A percentile compares a stretch with the other conserved stretches of the same genome.
Evolutionary conservation across 53 echinoderm and acorn worm genomes (phyloP).

Genomic region (Glandiceps talaboti): DNA sequence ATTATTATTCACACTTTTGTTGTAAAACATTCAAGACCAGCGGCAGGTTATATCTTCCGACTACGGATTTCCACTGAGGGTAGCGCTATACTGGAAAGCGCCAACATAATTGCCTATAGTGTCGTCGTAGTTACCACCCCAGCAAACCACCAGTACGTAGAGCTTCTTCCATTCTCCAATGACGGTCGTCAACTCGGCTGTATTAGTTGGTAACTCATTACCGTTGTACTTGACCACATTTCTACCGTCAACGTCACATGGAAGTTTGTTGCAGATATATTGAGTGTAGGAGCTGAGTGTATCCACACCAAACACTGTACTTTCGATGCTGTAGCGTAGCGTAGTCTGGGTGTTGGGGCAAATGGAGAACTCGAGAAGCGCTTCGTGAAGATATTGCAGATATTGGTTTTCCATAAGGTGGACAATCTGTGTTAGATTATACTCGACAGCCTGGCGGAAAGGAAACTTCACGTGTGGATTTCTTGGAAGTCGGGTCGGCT

Average conservation of each 20-base stretch:
- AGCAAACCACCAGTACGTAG: slow-evolving; percentile 30
- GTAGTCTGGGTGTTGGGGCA: slow-evolving; percentile 13
- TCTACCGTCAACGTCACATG: slow-evolving; percentile 18
- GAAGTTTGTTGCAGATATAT: slow-evolving; percentile 11
- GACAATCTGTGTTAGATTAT: slow-evolving; percentile 17
- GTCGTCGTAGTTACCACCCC: slow-evolving; percentile 19
- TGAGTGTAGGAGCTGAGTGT: slow-evolving; percentile 13
- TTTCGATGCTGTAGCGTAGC: slow-evolving; percentile 1
- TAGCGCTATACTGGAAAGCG: slow-evolving; percentile 9
- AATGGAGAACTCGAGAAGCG: slow-evolving; percentile 12
- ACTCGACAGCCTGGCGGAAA: no score
- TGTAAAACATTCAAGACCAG: no score
- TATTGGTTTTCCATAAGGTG: background rate
- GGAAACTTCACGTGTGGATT: no score
- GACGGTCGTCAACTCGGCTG: slow-evolving; percentile 4
- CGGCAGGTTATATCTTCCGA: no score
- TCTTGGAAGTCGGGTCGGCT: no score
- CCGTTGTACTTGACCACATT: slow-evolving; percentile 18
- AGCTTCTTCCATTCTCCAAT: slow-evolving; percentile 9
- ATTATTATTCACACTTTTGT: no score
- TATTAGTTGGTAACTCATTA: slow-evolving; percentile 20
- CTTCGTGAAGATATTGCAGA: background rate
- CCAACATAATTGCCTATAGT: slow-evolving; percentile 3
- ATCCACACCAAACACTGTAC: slow-evolving; percentile 6
- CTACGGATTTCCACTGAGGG: background rate